phyloP scores from a whole-genome alignment of 2,113 vertebrate genomes.

The Grallaria varia region DNA sequence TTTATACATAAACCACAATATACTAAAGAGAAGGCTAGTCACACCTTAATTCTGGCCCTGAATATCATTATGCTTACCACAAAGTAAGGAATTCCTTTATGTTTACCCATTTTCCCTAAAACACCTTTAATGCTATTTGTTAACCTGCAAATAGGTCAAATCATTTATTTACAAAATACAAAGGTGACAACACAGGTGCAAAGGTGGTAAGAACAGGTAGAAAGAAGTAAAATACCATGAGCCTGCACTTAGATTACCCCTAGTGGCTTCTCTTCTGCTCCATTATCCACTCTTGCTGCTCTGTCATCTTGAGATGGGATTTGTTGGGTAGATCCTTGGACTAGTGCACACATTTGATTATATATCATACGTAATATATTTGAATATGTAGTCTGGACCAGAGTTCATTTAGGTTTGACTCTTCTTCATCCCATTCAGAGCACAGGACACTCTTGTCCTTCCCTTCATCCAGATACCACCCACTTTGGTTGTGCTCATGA shows the following conservation, averaged over 20 bases:
- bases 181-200: neutral
- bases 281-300: neutral
- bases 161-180: neutral
- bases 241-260: neutral
- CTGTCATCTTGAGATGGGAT: neutral
- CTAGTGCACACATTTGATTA: neutral
- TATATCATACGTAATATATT: neutral
- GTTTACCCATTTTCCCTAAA: neutral
- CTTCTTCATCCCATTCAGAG: neutral
- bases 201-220: neutral
- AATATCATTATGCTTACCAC: neutral
- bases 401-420: neutral
- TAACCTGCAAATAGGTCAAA: neutral
- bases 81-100: neutral
- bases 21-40: neutral
- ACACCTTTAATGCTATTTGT: neutral
- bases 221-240: neutral
- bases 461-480: neutral
- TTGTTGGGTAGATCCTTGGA: neutral
- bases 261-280: neutral
- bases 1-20: neutral
- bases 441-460: neutral
- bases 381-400: neutral
- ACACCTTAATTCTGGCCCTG: neutral
- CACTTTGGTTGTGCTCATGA: neutral